phyloP scores from a whole-genome alignment of 1,140 invertebrate species.

The Aphelinus certus region DNA sequence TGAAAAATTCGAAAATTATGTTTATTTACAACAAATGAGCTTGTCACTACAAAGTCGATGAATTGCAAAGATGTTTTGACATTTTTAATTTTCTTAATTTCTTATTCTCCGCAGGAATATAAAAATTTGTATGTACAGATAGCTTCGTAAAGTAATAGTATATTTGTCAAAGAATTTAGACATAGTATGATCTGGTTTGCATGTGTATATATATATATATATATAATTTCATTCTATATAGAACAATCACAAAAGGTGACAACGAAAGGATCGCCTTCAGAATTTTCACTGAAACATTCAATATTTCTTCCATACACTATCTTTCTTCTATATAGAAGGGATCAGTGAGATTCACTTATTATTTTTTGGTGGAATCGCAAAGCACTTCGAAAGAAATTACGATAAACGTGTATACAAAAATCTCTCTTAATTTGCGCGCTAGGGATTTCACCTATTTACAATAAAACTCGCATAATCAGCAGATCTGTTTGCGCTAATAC shows the following conservation, averaged over 20 bases:
- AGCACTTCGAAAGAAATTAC: conserved; percentile 36
- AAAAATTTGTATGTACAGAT: conserved; percentile 63
- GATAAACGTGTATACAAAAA: conserved; percentile 25
- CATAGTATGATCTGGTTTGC: conserved; percentile 47
- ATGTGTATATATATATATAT: conserved; percentile 39
- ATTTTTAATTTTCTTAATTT: conserved; percentile 41
- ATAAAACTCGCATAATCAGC: conserved; percentile 9
- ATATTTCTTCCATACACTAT: not conserved
- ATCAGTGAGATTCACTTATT: conserved; percentile 2
- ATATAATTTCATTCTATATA: conserved; percentile 46
- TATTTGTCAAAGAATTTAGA: conserved; percentile 56
- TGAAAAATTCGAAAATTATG: conserved; percentile 46
- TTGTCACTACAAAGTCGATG: conserved; percentile 42
- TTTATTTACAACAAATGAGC: conserved; percentile 43
- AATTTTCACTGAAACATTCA: conserved; percentile 9
- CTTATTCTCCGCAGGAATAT: conserved; percentile 60
- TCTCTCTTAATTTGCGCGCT: conserved; percentile 7
- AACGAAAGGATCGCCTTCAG: conserved; percentile 35
- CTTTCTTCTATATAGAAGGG: too few species aligned
- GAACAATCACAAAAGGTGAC: conserved; percentile 58
- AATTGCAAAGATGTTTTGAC: conserved; percentile 39
- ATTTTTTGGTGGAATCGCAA: conserved; percentile 25
- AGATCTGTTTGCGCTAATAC: not conserved
- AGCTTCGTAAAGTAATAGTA: conserved; percentile 60
- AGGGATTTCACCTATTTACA: conserved; percentile 32